phyloP scores from a whole-genome alignment of 2,113 vertebrate genomes.

The Calidris pygmaea region DNA sequence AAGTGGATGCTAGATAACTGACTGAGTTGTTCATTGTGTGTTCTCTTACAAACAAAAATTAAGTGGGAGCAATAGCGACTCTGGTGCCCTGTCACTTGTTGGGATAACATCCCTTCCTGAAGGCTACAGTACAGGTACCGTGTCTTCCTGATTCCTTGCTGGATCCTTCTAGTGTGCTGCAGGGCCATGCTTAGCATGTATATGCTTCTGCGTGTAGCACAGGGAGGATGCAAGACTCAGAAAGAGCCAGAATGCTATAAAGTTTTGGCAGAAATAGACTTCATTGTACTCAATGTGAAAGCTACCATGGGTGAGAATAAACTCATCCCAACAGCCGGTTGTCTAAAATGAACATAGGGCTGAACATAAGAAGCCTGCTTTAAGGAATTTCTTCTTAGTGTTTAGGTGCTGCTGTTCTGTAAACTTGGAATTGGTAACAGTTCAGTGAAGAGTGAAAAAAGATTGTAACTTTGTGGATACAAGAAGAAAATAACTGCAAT shows the following conservation, averaged over 20 bases:
- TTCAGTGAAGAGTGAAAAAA: not conserved
- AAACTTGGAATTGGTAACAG: not conserved
- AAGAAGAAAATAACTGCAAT: not conserved
- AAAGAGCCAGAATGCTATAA: not conserved
- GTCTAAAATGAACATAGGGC: not conserved
- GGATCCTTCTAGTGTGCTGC: not conserved
- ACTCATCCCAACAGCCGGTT: not conserved
- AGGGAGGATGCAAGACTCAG: too few species aligned
- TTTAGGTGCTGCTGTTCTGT: not conserved
- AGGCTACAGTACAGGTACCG: not conserved
- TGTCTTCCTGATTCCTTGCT: not conserved
- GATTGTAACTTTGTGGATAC: not conserved
- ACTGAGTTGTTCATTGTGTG: not conserved
- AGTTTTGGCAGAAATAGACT: not conserved
- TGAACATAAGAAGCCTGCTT: not conserved
- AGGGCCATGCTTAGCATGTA: fast-evolving
- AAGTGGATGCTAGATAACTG: not conserved
- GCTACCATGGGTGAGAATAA: not conserved
- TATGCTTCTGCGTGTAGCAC: too few species aligned
- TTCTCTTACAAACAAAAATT: not conserved
- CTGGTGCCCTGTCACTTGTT: not conserved
- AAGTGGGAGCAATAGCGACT: not conserved
- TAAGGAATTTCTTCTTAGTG: not conserved
- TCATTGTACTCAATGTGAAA: not conserved
- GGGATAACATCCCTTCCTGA: not conserved